Base-by-base conservation (phyloP, 1,140 invertebrate genomes). In the Rhyzopertha dominica region DNA sequence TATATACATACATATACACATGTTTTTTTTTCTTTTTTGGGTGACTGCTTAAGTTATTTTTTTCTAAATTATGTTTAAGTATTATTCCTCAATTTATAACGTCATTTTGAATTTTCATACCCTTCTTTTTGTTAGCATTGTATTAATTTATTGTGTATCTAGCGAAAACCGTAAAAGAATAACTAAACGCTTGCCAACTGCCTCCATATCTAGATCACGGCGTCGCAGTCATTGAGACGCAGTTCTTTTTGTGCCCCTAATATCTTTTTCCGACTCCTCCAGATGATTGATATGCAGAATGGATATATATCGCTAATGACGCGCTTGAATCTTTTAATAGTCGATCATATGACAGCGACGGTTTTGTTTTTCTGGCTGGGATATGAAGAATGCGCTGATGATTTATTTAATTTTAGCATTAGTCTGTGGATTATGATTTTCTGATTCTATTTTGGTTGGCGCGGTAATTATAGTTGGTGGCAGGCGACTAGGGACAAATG, bases 401-500 rank as follows among this genome's bases (percentile, higher is more conserved):
- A 51, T 51, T 51, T 51, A 51, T 51, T 51, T 51, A 51, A 51
- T 51, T 51, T 51, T 51, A 46, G 43, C 31, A 34, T 34, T 34
- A 40, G 43, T 38, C 16, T 47, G 41, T 50, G 40, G 43, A 51
- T 48, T 51, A 48, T 51, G 49, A 47, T 47, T 51, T 46, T n/a
- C 37, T 45, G 20, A 34, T 38, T 47, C 49, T 51, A 51, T 51
- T 51, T 51, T 29, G 5, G 29, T n/a, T n/a, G 44, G 18, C 25
- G 17, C 13, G 19, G 49, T 51, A 51, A 51, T 51, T 51, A 51
- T 29, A 41, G 17, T 41, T 41, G 35, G 46, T 51, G 48, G 22
- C 10, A 19, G 16, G 30, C n/a, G n/a, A 46, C 38, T 47, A 47
- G 30, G 28, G 45, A 44, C 49, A 51, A 51, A 51, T 51, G 49